Conservation (phyloP, 2,113 vertebrate species). For the Mungos mungo region DNA sequence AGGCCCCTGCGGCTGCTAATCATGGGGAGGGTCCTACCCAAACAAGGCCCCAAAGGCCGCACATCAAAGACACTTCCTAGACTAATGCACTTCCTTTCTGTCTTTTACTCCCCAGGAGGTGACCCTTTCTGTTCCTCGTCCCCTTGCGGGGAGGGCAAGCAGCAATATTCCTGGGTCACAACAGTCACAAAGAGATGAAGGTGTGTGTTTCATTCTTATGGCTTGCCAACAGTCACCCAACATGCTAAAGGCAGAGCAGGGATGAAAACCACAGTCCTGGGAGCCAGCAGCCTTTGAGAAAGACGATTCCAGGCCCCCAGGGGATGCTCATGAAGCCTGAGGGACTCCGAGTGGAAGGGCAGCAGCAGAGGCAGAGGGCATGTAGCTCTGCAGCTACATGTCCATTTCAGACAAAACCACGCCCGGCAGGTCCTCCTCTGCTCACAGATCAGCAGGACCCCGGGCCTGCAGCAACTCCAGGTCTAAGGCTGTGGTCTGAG, state of each 20-base stretch:
- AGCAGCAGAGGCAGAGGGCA: not conserved
- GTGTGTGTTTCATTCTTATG: not conserved
- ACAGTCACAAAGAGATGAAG: not conserved
- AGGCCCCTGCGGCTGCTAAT: not conserved
- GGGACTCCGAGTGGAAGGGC: not conserved
- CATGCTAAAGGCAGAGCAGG: not conserved
- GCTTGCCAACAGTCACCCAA: not conserved
- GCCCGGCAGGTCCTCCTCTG: not conserved
- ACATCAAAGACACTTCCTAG: not conserved
- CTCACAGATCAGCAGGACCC: not conserved
- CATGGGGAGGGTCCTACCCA: not conserved
- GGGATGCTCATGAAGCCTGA: not conserved
- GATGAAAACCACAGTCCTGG: not conserved
- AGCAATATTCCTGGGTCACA: conserved; percentile 14
- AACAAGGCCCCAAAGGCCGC: not conserved
- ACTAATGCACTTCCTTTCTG: not conserved
- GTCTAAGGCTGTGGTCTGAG: not conserved
- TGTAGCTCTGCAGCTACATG: not conserved
- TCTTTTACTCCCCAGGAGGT: not conserved
- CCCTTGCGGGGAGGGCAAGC: not conserved
- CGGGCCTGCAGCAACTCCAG: not conserved
- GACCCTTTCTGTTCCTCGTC: not conserved
- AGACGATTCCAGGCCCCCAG: not conserved
- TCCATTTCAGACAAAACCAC: not conserved
- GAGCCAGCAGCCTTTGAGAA: not conserved